Conservation (phyloP, 2,888 invertebrate genomes). For the Adela reaumurella region DNA sequence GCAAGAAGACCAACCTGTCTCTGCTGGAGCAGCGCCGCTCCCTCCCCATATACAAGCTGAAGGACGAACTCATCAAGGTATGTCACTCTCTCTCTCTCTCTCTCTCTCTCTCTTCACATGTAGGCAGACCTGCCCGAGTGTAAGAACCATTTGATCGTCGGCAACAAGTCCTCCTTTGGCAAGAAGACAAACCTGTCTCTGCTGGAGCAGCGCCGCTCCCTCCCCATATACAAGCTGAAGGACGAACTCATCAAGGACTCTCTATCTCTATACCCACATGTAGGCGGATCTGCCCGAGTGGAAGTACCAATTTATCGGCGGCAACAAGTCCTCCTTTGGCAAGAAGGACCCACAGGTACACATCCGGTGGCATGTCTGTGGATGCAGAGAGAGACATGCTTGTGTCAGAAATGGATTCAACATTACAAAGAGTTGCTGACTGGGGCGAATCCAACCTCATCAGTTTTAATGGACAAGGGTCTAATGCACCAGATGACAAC, state of each 20-base stretch:
- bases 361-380: too few relatives aligned
- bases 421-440: too few relatives aligned
- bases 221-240: conserved; percentile 94
- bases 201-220: conserved; percentile 90
- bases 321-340: conserved; percentile 96
- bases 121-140: conserved; percentile 96
- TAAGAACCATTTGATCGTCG: conserved; percentile 98
- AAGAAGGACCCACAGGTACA: too few relatives aligned
- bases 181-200: conserved; percentile 94
- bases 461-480: too few relatives aligned
- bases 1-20: conserved; percentile 92
- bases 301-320: conserved; percentile 98
- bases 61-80: conserved; percentile 90
- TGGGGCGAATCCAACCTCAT: too few relatives aligned
- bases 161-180: conserved; percentile 96
- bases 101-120: too few relatives aligned
- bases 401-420: too few relatives aligned
- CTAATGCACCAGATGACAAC: too few relatives aligned
- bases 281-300: conserved; percentile 96
- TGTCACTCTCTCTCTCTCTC: not conserved
- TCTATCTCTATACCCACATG: too few relatives aligned
- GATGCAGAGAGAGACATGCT: too few relatives aligned
- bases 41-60: conserved; percentile 92
- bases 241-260: conserved; percentile 86
- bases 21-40: conserved; percentile 94